phyloP scores from a whole-genome alignment of 30 jellyfish, hydroid and myxozoan genomes.

The Turritopsis rubra region DNA sequence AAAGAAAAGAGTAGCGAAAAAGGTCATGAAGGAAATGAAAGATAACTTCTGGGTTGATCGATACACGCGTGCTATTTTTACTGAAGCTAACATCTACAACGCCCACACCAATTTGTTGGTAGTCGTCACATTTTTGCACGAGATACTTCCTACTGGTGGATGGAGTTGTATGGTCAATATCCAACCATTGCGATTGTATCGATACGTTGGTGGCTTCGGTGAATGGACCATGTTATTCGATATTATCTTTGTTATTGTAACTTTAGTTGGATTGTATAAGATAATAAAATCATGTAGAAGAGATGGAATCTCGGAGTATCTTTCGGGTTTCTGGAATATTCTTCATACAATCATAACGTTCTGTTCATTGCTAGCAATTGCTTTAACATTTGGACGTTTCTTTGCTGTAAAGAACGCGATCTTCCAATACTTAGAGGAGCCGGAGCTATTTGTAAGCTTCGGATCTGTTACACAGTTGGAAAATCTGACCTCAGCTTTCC shows the following conservation, averaged over 20 bases:
- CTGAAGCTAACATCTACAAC: constrained; percentile 71
- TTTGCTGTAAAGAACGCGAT: constrained; percentile 89
- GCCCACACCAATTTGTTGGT: constrained; percentile 86
- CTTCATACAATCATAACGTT: constrained; percentile 66
- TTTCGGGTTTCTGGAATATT: constrained; percentile 59
- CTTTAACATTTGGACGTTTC: constrained; percentile 65
- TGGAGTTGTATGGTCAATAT: constrained; percentile 66
- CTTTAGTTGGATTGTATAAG: constrained; percentile 65
- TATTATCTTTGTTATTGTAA: constrained; percentile 49
- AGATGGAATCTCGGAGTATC: constrained; percentile 35
- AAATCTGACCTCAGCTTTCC: constrained; percentile 44
- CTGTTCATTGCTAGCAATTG: constrained; percentile 66
- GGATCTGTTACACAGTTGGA: constrained; percentile 70
- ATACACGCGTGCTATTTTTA: constrained; percentile 80
- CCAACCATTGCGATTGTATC: constrained; percentile 72
- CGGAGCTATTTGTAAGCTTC: constrained; percentile 83
- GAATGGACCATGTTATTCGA: constrained; percentile 57
- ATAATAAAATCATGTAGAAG: constrained; percentile 43
- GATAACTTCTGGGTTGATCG: constrained; percentile 88
- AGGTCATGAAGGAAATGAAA: constrained; percentile 51
- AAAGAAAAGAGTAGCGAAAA: constrained; percentile 62
- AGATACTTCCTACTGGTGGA: constrained; percentile 75
- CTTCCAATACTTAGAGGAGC: constrained; percentile 49
- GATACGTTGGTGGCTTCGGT: constrained; percentile 87
- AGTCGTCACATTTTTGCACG: constrained; percentile 68